phyloP scores from a whole-genome alignment of 1,140 invertebrate species.

The Sitobion miscanthi region DNA sequence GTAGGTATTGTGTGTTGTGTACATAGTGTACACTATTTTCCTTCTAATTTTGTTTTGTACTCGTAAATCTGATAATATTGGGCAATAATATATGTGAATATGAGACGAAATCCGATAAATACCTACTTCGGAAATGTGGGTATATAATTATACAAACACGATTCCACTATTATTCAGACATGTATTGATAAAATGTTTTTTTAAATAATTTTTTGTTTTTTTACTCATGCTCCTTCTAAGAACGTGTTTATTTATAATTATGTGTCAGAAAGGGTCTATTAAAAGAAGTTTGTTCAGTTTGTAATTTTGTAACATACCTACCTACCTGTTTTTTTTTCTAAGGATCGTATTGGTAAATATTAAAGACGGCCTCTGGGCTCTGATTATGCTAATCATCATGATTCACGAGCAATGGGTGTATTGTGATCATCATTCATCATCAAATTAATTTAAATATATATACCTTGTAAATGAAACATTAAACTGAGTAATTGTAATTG shows the following conservation, averaged over 20 bases:
- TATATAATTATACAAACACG: not conserved
- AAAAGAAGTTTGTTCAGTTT: not conserved
- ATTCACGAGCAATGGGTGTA: not conserved
- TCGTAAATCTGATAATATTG: not conserved
- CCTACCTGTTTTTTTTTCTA: not conserved
- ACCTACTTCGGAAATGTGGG: not conserved
- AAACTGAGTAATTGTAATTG: not conserved
- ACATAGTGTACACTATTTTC: not conserved
- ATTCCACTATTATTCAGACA: not conserved
- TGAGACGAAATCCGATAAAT: not conserved
- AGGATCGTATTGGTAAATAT: not conserved
- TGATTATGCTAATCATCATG: not conserved
- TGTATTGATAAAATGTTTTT: not conserved
- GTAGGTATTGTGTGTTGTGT: too few species aligned
- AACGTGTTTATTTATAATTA: not conserved
- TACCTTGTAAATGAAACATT: too few species aligned
- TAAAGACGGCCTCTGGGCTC: not conserved
- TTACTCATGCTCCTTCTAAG: not conserved
- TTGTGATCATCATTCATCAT: not conserved
- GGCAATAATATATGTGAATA: not conserved
- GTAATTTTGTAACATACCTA: not conserved
- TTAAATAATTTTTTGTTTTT: not conserved
- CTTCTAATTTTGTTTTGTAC: not conserved
- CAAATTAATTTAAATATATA: not conserved
- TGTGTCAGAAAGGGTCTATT: not conserved